Evolutionary conservation across 2,888 invertebrate species (phyloP).

Genomic region (Odontocolon sp.): DNA sequence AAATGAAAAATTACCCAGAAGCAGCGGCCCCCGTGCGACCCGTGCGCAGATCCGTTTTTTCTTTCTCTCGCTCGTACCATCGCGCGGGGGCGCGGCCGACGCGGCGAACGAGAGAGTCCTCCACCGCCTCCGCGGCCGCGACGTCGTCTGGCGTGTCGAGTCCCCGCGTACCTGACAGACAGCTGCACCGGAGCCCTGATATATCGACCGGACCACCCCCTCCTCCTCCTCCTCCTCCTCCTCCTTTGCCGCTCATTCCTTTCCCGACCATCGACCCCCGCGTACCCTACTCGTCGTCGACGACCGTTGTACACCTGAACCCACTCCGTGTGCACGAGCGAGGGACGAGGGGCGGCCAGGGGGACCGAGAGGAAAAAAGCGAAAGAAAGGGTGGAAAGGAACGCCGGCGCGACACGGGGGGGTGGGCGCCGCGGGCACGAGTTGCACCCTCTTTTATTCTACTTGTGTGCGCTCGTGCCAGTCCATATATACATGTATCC

Average conservation of each 20-base stretch:
- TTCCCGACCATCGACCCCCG: conserved; percentile 19
- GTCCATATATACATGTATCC: background rate
- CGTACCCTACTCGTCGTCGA: conserved; percentile 50
- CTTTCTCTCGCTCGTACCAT: conserved; percentile 32
- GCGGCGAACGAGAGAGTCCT: conserved; percentile 40
- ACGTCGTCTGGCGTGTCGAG: conserved; percentile 77
- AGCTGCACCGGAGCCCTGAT: conserved; percentile 80
- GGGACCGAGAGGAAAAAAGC: conserved; percentile 5
- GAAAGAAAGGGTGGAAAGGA: conserved; percentile 52
- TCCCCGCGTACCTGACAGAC: conserved; percentile 79
- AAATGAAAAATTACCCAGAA: conserved; percentile 80
- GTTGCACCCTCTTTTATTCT: conserved; percentile 51
- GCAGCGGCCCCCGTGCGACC: conserved; percentile 66
- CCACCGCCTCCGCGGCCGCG: conserved; percentile 48
- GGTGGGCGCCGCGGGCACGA: conserved; percentile 46
- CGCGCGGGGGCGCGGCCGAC: conserved; percentile 56
- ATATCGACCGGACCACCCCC: conserved; percentile 79
- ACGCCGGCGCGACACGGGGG: conserved; percentile 49
- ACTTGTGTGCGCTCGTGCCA: conserved; percentile 5
- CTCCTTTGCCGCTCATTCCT: conserved; percentile 41
- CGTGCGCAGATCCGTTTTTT: conserved; percentile 65
- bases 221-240: conserved; percentile 55
- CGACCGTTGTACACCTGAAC: conserved; percentile 63
- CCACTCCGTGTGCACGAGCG: conserved; percentile 34
- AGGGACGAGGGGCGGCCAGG: conserved; percentile 9